Evolutionary conservation across 2,113 vertebrate genomes (phyloP).

Genomic region (Myrmophylax atrothorax): DNA sequence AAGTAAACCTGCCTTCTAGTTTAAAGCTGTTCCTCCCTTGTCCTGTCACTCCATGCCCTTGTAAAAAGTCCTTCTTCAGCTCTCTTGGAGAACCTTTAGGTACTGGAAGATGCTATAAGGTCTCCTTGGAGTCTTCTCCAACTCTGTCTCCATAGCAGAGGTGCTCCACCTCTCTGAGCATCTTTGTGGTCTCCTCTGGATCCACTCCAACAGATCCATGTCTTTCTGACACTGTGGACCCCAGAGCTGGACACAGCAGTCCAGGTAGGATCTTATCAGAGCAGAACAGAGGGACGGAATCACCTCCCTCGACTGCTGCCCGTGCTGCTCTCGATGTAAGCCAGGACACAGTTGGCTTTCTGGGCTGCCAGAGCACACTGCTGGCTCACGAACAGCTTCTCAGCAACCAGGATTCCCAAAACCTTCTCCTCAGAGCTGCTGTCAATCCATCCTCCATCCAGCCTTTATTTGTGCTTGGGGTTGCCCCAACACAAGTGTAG

Average conservation of each 20-base stretch:
- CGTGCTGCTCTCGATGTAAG: neutral
- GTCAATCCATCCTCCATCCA: neutral
- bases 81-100: neutral
- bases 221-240: neutral
- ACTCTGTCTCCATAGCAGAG: neutral
- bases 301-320: neutral
- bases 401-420: neutral
- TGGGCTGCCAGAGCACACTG: neutral
- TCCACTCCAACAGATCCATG: neutral
- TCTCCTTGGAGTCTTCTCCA: neutral
- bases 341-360: neutral
- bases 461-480: neutral
- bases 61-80: neutral
- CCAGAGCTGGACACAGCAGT: neutral
- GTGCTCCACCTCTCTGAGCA: neutral
- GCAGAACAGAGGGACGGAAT: neutral
- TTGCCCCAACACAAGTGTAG: neutral
- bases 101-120: neutral
- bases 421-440: neutral
- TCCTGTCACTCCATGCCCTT: neutral
- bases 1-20: neutral
- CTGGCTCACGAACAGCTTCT: neutral
- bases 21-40: neutral
- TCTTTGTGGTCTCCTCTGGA: neutral
- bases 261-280: neutral